Evolutionary conservation across 1,140 invertebrate genomes (phyloP), one percentile per base, ranked within the genome.

Genomic region (Tetragnatha versicolor): DNA sequence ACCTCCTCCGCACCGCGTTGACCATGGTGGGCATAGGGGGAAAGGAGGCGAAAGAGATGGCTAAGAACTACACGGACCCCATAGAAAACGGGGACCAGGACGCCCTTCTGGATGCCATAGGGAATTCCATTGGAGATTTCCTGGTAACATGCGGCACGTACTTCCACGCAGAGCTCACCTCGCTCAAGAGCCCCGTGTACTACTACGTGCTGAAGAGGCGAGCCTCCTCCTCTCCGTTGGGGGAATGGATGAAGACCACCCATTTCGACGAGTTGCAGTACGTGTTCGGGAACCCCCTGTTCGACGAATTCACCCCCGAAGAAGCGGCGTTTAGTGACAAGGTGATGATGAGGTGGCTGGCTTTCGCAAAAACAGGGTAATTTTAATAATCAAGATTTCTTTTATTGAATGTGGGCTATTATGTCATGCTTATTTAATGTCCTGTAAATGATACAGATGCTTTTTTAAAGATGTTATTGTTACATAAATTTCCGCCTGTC

Each of bases 261-360:
- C 88, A 89, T 81, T 88, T 86, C 22, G 88, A 88, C 79, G 89
- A 89, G 81, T 86, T 89, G 39, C 84, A 85, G 72, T 89, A 86
- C 81, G 81, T 87, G 1, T 89, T 89, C 79, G 88, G 88, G 6
- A 83, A 85, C 42, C 87, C 86, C 0, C 81, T 88, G 6, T 81
- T 82, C 39, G 79, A 83, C 20, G 76, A 77, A 9, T 88, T 86
- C 77, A 84, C 83, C 20, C 37, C 79, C 17, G 79, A 83, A 3
- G 87, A 88, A 78, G 81, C 85, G 33, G 60, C 82, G 10, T 80
- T 89, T 12, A 84, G 84, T 47, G 63, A 80, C 29, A 81, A 83
- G 33, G 85, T 88, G 20, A 87, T 89, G 85, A 65, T 84, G 12
- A 85, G 86, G 69, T 88, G 88, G 87, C 82, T 83, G 7, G 84